phyloP scores from a whole-genome alignment of 1,140 invertebrate species.

The Antheraea pernyi region DNA sequence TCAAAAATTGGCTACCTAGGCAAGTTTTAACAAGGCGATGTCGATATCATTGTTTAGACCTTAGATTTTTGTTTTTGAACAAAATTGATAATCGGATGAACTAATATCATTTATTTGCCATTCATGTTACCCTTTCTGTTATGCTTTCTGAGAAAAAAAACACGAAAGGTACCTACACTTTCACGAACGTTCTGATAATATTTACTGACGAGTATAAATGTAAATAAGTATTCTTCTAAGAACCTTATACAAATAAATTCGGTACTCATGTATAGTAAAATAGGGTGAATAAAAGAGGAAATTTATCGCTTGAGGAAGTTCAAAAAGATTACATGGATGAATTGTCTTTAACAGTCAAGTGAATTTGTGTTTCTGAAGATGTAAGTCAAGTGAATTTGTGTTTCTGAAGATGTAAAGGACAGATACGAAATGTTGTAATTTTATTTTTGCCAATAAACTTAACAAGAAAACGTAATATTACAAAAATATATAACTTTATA shows the following conservation, averaged over 20 bases:
- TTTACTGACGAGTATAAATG: constrained; percentile 11
- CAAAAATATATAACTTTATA: background rate
- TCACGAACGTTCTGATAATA: constrained; percentile 4
- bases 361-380: background rate
- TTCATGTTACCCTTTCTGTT: too few species aligned
- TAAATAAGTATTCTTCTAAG: constrained; percentile 16
- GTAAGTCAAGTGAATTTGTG: constrained; percentile 3
- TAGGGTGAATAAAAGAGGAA: constrained; percentile 11
- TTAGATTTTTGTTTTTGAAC: too few species aligned
- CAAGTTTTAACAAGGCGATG: too few species aligned
- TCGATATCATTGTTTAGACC: too few species aligned
- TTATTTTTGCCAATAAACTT: background rate
- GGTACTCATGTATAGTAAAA: constrained; percentile 6
- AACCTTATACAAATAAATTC: constrained; percentile 21
- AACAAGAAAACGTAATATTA: background rate
- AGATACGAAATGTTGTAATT: background rate
- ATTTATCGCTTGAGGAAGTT: constrained; percentile 8
- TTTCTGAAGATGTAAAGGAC: background rate
- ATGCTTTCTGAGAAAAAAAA: background rate
- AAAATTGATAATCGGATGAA: too few species aligned
- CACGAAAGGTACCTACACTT: background rate
- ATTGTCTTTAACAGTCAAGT: constrained; percentile 9
- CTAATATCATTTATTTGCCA: too few species aligned
- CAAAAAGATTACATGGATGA: background rate
- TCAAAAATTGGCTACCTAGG: too few species aligned